A percentile compares a stretch with the other conserved stretches of the same genome.
These are phyloP conservation scores for Regulus satrapa DNA, from an alignment of 2,113 vertebrate species.

Conservation along the genomic window DNA sequence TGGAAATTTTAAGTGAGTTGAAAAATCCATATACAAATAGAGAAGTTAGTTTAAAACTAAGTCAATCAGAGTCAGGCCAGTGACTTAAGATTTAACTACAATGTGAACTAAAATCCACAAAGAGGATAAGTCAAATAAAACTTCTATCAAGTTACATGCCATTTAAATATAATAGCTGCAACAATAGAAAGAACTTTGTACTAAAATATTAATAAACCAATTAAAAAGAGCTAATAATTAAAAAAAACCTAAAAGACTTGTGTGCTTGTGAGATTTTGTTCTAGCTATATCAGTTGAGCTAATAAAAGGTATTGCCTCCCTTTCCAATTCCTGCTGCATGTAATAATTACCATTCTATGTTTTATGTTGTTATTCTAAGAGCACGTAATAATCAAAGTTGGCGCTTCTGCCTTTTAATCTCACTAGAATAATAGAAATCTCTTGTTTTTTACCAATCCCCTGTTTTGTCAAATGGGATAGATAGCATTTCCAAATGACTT, in stretches of 20 bases:
- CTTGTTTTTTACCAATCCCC: not conserved
- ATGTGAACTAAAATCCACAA: not conserved
- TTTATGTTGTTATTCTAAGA: not conserved
- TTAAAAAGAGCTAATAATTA: not conserved
- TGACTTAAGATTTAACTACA: not conserved
- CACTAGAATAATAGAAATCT: not conserved
- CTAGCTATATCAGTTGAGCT: not conserved
- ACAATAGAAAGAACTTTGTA: not conserved
- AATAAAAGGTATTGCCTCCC: not conserved
- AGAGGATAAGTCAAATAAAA: not conserved
- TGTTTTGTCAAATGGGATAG: not conserved
- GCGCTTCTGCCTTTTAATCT: not conserved
- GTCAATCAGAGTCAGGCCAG: not conserved
- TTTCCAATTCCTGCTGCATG: not conserved
- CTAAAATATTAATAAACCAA: not conserved
- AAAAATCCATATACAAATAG: not conserved
- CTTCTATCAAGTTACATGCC: not conserved
- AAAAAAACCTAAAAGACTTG: not conserved
- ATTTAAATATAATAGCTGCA: not conserved
- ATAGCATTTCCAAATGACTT: not conserved
- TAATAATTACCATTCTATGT: not conserved
- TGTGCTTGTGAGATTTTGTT: not conserved
- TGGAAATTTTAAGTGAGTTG: not conserved
- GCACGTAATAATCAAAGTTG: not conserved
- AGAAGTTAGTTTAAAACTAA: not conserved